Evolutionary conservation across 2,113 vertebrate genomes (phyloP), one percentile per base, ranked within the genome.

Genomic region (Sminthopsis crassicaudata): DNA sequence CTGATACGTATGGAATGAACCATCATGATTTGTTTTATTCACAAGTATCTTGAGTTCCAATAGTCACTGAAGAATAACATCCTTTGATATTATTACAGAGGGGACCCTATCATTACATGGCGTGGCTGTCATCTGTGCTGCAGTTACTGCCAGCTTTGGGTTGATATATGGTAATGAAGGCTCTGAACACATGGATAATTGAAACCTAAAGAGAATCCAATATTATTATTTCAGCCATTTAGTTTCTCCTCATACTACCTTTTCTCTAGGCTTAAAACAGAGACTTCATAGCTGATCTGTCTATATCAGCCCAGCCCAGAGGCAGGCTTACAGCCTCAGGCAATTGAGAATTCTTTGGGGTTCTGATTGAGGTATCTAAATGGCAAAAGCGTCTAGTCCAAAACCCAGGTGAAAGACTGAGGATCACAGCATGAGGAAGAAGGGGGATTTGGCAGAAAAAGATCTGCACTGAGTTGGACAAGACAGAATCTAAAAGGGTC

Each of bases 121-220:
- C 52, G 25, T 10, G 0, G 48, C 36, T 97, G 93, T 97, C 93
- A 89, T 50, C 96, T 53, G 95, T 92, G 91, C 67, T 53, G 89
- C 50, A 48, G 0, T 96, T 91, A 93, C 91, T 91, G 46, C 91
- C 0, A 0, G 53, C 1, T 27, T 88, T 90, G 53, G 14, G 95
- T 19, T 93, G 96, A 95, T 93, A 92, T 94, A 94, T 93, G 95
- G 96, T 94, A 94, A 96, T 91, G 94, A 91, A 95, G 92, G 95
- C 54, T 50, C 51, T 92, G 94, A 97, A 95, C 95, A 95, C 89
- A 57, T 51, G 95, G 76, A 91, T 96, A 97, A 97, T 98, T 96
- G 97, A 97, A 97, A 97, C 93, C 42, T 95, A 94, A 95, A 96
- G 90, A 93, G 93, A 96, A 93, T 92, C 92, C 96, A 93, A 90